Conservation (phyloP, 1,140 invertebrate species). For the Solenopsis invicta region DNA sequence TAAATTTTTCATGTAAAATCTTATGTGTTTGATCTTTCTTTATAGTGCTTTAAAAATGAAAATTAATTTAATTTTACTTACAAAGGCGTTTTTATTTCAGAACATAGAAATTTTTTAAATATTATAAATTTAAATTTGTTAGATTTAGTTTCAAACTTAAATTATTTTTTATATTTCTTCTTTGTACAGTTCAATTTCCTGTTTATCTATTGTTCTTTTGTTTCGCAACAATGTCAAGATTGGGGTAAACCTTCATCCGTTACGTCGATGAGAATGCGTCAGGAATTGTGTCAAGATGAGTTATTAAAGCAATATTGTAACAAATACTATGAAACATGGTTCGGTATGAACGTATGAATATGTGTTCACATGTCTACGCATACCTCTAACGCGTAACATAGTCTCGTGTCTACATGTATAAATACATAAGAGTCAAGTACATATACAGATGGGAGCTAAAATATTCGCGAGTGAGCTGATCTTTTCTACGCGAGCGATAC, state of each 20-base stretch:
- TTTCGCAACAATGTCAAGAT: conserved; percentile 58
- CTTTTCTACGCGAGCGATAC: conserved; percentile 60
- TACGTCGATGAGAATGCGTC: conserved; percentile 60
- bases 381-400: not conserved
- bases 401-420: not conserved
- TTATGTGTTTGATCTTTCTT: not conserved
- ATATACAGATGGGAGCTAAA: conserved; percentile 10
- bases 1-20: not conserved
- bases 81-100: not conserved
- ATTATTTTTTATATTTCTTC: not conserved
- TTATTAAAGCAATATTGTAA: conserved; percentile 72
- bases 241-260: conserved; percentile 51
- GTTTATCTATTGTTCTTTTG: not conserved
- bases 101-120: not conserved
- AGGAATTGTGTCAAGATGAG: conserved; percentile 60
- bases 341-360: not conserved
- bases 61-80: not conserved
- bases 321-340: conserved; percentile 37
- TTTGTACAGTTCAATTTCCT: not conserved
- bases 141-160: not conserved
- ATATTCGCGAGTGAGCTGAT: conserved; percentile 58
- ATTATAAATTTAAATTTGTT: not conserved
- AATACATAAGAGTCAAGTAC: conserved; percentile 8
- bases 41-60: not conserved
- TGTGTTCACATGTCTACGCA: not conserved